Percentiles rank a stretch among this genome's conserved stretches.
Evolutionary conservation across 2,888 invertebrate genomes (phyloP).

Genomic region (Eremobia ochroleuca): DNA sequence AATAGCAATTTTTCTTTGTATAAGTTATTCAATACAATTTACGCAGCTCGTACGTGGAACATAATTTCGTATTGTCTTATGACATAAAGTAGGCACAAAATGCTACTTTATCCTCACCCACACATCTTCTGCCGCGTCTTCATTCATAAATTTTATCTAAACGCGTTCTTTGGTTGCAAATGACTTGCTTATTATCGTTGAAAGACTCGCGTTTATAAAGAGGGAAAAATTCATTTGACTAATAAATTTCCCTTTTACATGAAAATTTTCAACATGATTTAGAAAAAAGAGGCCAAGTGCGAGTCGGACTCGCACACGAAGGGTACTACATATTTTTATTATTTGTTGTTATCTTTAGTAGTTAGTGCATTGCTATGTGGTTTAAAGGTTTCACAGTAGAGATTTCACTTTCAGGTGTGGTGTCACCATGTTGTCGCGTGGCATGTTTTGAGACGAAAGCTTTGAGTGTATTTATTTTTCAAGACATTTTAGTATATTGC

Average conservation of each 20-base stretch:
- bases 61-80: constrained; percentile 48
- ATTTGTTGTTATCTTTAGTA: background rate
- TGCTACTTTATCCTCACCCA: constrained; percentile 35
- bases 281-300: background rate
- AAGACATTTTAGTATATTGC: background rate
- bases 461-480: background rate
- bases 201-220: constrained; percentile 10
- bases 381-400: too few relatives aligned
- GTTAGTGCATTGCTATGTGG: too few relatives aligned
- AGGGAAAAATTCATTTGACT: background rate
- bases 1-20: background rate
- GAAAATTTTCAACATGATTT: background rate
- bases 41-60: constrained; percentile 10
- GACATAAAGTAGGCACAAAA: constrained; percentile 32
- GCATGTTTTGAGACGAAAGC: background rate
- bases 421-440: constrained; percentile 12
- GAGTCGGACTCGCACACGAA: too few relatives aligned
- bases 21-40: constrained; percentile 3
- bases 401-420: too few relatives aligned
- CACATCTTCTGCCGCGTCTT: constrained; percentile 28
- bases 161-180: constrained; percentile 44
- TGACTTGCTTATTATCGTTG: constrained; percentile 30
- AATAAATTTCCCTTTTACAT: background rate
- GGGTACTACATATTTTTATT: too few relatives aligned
- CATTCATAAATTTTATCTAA: constrained; percentile 43